Conservation (phyloP, 2,797 vertebrate species). For the Poecilia gillii region DNA sequence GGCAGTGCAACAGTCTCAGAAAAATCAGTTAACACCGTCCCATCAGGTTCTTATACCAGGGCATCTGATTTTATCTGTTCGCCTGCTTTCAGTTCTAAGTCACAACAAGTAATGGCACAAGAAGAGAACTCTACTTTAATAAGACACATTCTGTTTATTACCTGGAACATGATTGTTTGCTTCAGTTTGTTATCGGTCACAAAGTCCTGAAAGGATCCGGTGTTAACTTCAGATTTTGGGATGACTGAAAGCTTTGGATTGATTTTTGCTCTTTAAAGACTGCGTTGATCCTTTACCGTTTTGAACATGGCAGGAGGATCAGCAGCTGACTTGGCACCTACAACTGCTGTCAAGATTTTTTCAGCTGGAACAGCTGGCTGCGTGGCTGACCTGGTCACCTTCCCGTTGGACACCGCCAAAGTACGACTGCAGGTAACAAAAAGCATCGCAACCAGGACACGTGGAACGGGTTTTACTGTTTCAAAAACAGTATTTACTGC, state of each 20-base stretch:
- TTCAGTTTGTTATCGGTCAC: neutral
- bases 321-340: conserved; percentile 45
- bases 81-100: neutral
- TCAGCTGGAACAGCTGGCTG: conserved; percentile 90
- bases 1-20: neutral
- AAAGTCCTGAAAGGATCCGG: neutral
- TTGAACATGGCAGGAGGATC: conserved; percentile 49
- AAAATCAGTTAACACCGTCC: neutral
- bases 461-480: neutral
- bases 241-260: neutral
- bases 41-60: neutral
- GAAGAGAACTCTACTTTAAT: neutral
- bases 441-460: too few species aligned
- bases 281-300: neutral
- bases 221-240: too few species aligned
- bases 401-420: conserved; percentile 94
- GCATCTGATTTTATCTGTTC: neutral
- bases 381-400: conserved; percentile 90
- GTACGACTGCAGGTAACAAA: conserved; percentile 90
- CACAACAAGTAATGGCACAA: conserved; percentile 19
- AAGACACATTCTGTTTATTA: conserved; percentile 23
- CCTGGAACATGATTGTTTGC: conserved; percentile 44
- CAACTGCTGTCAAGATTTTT: conserved; percentile 81
- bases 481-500: neutral
- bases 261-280: neutral